Base-by-base conservation (phyloP, 2,888 invertebrate genomes). In the Parasteatoda lunata region DNA sequence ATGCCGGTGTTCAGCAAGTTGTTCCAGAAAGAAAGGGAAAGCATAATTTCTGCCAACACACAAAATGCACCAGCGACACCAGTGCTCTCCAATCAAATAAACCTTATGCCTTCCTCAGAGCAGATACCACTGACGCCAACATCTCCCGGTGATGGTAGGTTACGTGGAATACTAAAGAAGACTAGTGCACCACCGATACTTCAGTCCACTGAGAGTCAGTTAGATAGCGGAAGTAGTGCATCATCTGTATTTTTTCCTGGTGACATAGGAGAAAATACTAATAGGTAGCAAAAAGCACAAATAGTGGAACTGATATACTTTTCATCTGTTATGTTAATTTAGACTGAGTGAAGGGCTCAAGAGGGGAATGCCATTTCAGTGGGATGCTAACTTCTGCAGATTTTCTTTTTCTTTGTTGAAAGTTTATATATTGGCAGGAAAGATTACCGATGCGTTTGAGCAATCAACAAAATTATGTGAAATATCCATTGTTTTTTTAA, bases 131-230 rank as follows among this genome's bases (percentile, higher is more conserved):
- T 88, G 5, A 88, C 89, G 7, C 89, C 89, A 15, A 85, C 83
- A 13, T 88, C 88, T 9, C 88, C 86, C n/a, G 83, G 87, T 49
- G 89, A 89, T 69, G 89, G 88, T 30, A 75, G 89, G 13, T 80
- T 89, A 0, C 75, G 89, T 48, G 84, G 89, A 30, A 89, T 89
- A 49, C 68, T 89, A 5, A 89, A 89, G 80, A 89, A 89, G 52
- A 82, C 88, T 4, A 68, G 65, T 47, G 54, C 79, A 9, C 15
- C 88, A 4, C 76, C 88, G 8, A 13, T 65, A 9, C 11, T 68
- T 66, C 81, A 84, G 11, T n/a, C 69, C 3, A 45, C 59, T 65
- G 66, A 49, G 9, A 52, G 5, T 59, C 65, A 73, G 3, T 30
- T 47, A 13, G 69, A 82, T 30, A 64, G 51, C 48, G 65, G 15